Percentiles rank a stretch among this genome's conserved stretches.
Conservation (phyloP, 2,797 vertebrate species). For the Phylloscopus collybita region DNA sequence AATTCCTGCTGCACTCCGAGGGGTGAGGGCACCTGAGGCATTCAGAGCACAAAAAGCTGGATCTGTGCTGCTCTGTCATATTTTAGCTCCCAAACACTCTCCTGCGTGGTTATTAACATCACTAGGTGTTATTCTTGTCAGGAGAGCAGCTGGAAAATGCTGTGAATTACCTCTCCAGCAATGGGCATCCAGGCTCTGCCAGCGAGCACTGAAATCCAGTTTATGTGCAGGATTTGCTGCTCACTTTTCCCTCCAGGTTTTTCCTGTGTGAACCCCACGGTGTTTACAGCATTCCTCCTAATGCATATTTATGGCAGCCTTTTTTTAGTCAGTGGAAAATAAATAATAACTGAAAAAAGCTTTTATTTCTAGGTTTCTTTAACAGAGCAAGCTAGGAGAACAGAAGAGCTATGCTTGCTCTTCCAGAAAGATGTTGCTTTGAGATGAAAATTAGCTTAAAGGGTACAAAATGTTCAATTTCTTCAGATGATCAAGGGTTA, state of each 20-base stretch:
- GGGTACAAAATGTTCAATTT: neutral
- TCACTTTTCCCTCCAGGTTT: neutral
- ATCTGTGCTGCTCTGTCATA: neutral
- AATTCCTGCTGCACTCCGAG: slow-evolving; percentile 20
- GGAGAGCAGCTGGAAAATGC: slow-evolving; percentile 32
- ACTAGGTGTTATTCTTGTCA: slow-evolving; percentile 41
- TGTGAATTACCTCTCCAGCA: slow-evolving; percentile 4
- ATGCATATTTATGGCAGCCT: neutral
- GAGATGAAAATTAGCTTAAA: neutral
- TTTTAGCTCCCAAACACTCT: slow-evolving; percentile 19
- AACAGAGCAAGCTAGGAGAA: neutral
- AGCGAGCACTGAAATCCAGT: neutral
- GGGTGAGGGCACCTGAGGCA: slow-evolving; percentile 1
- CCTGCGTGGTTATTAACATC: slow-evolving; percentile 23
- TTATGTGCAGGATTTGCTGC: neutral
- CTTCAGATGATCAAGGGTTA: neutral
- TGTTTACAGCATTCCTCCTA: neutral
- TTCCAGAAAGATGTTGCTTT: neutral
- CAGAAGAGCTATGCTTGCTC: neutral
- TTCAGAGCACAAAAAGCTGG: slow-evolving; percentile 23
- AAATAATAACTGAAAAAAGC: neutral
- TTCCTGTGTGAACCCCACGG: neutral
- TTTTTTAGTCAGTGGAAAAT: neutral
- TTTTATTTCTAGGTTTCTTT: neutral
- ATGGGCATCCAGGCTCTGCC: neutral